Conservation (phyloP, 2,113 vertebrate genomes). For the Callocephalon fimbriatum region DNA sequence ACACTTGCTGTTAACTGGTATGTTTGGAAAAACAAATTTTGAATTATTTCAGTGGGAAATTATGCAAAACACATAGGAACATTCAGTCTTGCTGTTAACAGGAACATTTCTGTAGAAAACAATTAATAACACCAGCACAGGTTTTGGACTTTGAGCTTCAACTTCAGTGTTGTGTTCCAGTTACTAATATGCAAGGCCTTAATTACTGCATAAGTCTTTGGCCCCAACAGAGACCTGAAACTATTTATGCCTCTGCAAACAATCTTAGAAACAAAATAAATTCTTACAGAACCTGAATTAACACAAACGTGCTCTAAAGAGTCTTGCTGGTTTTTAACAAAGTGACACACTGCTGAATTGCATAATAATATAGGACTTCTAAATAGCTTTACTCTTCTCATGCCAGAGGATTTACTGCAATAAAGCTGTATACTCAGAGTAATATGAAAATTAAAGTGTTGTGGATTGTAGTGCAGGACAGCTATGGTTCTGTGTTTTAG, state of each 20-base stretch:
- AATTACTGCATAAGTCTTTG: not conserved
- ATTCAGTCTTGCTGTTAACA: not conserved
- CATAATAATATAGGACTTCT: not conserved
- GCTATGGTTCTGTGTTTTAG: not conserved
- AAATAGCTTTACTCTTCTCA: not conserved
- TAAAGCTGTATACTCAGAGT: not conserved
- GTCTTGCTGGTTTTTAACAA: not conserved
- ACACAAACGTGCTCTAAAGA: not conserved
- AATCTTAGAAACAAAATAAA: not conserved
- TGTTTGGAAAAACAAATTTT: not conserved
- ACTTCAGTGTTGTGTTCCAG: not conserved
- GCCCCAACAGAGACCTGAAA: not conserved
- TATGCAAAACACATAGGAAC: not conserved
- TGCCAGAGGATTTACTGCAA: not conserved
- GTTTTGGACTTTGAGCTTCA: not conserved
- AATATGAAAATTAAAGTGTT: conserved; percentile 10
- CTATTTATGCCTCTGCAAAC: not conserved
- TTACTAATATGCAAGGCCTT: not conserved
- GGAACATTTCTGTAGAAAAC: not conserved
- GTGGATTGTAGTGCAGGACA: not conserved
- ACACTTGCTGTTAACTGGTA: not conserved
- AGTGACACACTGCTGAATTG: not conserved
- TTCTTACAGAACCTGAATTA: not conserved
- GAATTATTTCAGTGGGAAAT: not conserved
- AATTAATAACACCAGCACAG: not conserved